These are phyloP conservation scores for Tautogolabrus adspersus DNA, from an alignment of 2,113 vertebrate genomes.

Conservation along the genomic window DNA sequence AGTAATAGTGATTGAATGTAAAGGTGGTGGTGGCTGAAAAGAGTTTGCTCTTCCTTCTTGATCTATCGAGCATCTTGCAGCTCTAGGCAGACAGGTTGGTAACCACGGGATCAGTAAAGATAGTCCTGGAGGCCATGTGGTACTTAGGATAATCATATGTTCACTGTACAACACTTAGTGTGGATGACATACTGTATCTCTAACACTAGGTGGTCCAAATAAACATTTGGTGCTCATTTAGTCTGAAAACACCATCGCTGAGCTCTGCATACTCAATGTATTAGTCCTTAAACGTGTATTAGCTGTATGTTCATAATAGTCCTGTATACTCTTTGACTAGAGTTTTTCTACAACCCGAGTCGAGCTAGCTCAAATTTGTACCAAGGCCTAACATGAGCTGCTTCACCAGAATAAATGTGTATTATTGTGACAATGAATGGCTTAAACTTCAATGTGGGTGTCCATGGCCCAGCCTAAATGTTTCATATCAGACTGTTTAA, in stretches of 20 bases:
- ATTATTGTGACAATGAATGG: conserved; percentile 28
- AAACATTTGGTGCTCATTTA: background rate
- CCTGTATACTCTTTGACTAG: background rate
- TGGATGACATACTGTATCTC: background rate
- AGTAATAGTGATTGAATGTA: background rate
- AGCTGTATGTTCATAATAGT: background rate
- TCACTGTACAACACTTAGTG: background rate
- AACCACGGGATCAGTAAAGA: background rate
- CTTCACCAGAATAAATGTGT: background rate
- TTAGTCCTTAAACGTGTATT: background rate
- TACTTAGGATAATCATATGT: conserved; percentile 3
- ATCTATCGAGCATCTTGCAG: background rate
- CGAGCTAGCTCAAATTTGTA: background rate
- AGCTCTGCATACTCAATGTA: background rate
- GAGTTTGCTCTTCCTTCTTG: background rate
- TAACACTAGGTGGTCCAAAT: background rate
- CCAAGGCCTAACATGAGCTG: background rate
- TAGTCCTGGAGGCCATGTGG: background rate
- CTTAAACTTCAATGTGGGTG: conserved; percentile 28
- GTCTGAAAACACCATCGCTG: background rate
- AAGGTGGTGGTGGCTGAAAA: background rate
- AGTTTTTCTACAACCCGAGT: background rate
- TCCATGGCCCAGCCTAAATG: conserved; percentile 22
- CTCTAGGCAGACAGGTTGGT: background rate
- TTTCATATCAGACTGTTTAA: conserved; percentile 24